Evolutionary conservation across 2,113 vertebrate species (phyloP).

Genomic region (Myanophis thanlyinensis): DNA sequence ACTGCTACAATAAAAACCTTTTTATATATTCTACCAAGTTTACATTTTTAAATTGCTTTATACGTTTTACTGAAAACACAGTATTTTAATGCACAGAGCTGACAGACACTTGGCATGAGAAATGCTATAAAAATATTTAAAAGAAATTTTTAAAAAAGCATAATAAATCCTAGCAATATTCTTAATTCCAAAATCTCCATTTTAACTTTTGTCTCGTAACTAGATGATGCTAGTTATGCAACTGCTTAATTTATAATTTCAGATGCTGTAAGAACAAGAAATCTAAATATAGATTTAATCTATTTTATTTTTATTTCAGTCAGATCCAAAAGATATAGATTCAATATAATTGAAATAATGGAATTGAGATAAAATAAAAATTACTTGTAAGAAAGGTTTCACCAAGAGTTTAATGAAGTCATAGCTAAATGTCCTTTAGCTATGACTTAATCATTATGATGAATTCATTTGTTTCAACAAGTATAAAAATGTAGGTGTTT

Average conservation of each 20-base stretch:
- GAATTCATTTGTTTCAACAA: background rate
- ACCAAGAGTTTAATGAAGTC: background rate
- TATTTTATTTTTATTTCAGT: background rate
- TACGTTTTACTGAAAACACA: background rate
- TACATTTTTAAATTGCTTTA: background rate
- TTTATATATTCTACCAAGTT: background rate
- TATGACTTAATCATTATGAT: background rate
- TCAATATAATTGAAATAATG: background rate
- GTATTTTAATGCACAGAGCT: background rate
- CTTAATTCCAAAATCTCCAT: background rate
- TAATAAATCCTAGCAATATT: background rate
- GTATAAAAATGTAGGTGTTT: background rate
- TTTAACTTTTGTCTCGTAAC: background rate
- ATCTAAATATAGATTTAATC: background rate
- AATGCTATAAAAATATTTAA: background rate
- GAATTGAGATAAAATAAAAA: background rate
- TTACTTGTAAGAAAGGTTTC: conserved; percentile 7
- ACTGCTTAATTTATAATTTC: background rate
- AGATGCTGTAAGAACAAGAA: background rate
- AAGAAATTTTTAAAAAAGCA: background rate
- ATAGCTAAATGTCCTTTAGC: background rate
- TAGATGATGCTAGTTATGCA: background rate
- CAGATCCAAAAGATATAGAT: background rate
- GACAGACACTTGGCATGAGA: background rate
- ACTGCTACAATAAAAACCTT: background rate